Evolutionary conservation across 53 echinoderm and acorn worm species (phyloP), one percentile per base, ranked within the genome.

Genomic region (Paracentrotus lividus): DNA sequence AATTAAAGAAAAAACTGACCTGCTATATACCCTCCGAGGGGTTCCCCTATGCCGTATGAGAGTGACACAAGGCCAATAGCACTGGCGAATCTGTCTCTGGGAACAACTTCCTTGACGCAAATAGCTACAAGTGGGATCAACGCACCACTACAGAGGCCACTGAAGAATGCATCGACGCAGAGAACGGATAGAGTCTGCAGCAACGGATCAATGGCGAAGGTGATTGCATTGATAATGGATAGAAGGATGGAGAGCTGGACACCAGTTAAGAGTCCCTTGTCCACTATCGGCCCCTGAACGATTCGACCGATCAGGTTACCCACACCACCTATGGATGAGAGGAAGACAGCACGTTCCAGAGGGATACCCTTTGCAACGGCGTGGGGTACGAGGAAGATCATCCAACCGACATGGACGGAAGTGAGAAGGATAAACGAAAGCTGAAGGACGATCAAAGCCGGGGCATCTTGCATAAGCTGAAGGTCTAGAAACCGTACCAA

Each of bases 371-470:
- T 93, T 3, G 64, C 81, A 16, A 93, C 49, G 13, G 95, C 95
- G 81, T 95, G 95, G 15, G 95, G 95, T 24, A 95, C 95, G 8
- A 95, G 81, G 81, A 88, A 95, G 69, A 95, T 86, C 95, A 95
- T 88, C 95, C 95, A 95, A 15, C 93, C 77, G 27, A 68, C 59
- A 81, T 91, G 91, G 47, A 91, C 91, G 72, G 91, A 54, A 31
- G 91, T 75, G 23, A 91, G 91, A 38, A 91, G 91, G 8, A 76
- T 52, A 54, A 91, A 91, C 47, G 91, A 91, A 31, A 91, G 72
- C 91, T 75, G 72, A 20, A 91, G 76, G 72, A 91, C 5, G 21
- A 91, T 52, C 34, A 91, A 31, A 34, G 91, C 76, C 20, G 91
- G 91, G 49, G 43, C 72, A 36, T 91, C 91, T 4, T 21, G 33